These are phyloP conservation scores for Helicoverpa assulta DNA, from an alignment of 2,888 invertebrate genomes.

Conservation along the genomic window DNA sequence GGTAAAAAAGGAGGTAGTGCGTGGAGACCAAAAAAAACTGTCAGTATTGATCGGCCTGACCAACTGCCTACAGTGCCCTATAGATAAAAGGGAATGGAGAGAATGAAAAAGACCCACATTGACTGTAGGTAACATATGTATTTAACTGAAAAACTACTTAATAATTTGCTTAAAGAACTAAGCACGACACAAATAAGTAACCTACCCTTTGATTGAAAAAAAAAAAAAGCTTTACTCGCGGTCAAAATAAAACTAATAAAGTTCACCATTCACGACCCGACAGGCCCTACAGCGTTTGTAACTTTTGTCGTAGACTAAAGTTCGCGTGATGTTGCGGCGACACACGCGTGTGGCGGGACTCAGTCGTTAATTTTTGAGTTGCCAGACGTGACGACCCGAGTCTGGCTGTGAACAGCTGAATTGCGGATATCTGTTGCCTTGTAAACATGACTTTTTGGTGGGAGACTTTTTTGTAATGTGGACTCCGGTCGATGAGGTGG, in stretches of 20 bases:
- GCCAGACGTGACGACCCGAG: neutral
- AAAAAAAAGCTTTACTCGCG: no score
- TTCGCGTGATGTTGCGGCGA: neutral
- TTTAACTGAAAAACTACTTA: no score
- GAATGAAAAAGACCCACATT: no score
- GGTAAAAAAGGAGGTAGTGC: no score
- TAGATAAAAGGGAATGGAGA: no score
- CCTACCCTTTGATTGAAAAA: no score
- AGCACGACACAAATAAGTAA: no score
- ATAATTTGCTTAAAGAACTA: no score
- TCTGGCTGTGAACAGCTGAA: neutral
- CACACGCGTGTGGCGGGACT: neutral
- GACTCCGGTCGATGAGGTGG: neutral
- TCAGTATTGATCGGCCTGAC: no score
- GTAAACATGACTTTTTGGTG: neutral
- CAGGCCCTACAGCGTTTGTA: neutral
- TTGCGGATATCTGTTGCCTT: slow-evolving; percentile 5
- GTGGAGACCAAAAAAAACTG: no score
- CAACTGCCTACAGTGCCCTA: no score
- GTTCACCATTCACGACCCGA: neutral
- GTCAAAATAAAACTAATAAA: neutral
- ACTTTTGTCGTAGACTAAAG: neutral
- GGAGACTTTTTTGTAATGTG: neutral
- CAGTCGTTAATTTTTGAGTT: neutral
- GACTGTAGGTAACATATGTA: no score